Conservation (phyloP, 2,797 vertebrate genomes). For the Dryobates pubescens region DNA sequence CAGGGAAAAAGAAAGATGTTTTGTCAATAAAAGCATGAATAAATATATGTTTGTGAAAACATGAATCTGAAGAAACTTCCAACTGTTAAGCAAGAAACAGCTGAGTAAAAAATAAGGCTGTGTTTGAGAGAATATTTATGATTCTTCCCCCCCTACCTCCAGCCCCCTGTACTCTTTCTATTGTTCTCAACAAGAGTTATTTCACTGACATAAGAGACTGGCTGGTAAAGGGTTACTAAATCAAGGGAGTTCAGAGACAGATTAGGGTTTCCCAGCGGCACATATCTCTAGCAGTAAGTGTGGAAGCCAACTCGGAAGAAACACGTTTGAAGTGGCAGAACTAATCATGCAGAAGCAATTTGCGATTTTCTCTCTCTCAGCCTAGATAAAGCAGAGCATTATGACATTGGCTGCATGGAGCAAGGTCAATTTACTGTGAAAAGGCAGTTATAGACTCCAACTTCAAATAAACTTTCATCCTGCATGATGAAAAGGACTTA, state of each 20-base stretch:
- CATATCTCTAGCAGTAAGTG: slow-evolving; percentile 79
- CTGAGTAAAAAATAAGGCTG: background rate
- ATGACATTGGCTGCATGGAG: slow-evolving; percentile 77
- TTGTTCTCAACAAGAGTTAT: background rate
- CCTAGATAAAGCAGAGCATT: slow-evolving; percentile 81
- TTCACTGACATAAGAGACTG: background rate
- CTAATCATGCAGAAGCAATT: slow-evolving; percentile 86
- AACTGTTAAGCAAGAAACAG: background rate
- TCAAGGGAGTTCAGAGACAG: slow-evolving; percentile 68
- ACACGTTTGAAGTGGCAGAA: slow-evolving; percentile 85
- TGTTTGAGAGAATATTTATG: background rate
- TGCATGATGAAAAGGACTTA: slow-evolving; percentile 72
- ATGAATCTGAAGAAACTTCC: background rate
- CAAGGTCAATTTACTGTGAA: slow-evolving; percentile 87
- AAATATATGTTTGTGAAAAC: background rate
- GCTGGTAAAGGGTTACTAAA: slow-evolving; percentile 79
- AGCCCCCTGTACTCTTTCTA: background rate
- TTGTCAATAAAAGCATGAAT: background rate
- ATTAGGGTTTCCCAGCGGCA: slow-evolving; percentile 79
- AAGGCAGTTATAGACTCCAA: slow-evolving; percentile 77
- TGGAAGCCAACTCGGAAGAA: slow-evolving; percentile 81
- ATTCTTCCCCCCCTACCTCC: background rate
- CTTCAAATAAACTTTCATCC: slow-evolving; percentile 82
- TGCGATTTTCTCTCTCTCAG: slow-evolving; percentile 80
- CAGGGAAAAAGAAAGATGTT: background rate